Conservation (phyloP, 2,113 vertebrate species). For the Notothenia rossii region DNA sequence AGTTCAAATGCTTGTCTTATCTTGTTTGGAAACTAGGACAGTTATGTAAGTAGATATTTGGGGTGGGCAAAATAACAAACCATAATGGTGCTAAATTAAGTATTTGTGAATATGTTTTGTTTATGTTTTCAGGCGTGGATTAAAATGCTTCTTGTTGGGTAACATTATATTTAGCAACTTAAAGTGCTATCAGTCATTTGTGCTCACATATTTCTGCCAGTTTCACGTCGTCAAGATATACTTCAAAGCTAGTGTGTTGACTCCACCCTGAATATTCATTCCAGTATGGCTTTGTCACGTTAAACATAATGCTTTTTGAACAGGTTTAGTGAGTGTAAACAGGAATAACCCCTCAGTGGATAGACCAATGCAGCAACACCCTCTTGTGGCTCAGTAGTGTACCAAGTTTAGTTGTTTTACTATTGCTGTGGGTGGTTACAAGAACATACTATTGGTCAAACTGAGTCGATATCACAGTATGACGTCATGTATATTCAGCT, state of each 20-base stretch:
- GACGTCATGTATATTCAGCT: not conserved
- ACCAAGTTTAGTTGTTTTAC: not conserved
- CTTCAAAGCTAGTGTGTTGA: not conserved
- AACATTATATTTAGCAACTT: not conserved
- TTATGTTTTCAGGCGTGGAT: not conserved
- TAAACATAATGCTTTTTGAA: not conserved
- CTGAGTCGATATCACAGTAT: not conserved
- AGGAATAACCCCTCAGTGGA: constrained; percentile 1
- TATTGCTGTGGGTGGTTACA: not conserved
- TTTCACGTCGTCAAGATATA: not conserved
- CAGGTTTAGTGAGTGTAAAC: not conserved
- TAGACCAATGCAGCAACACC: constrained; percentile 49
- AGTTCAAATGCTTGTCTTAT: constrained; percentile 25
- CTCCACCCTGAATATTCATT: not conserved
- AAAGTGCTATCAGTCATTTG: not conserved
- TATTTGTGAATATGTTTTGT: not conserved
- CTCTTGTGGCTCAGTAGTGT: constrained; percentile 60
- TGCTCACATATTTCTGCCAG: not conserved
- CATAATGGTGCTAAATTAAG: not conserved
- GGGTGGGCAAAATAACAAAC: not conserved
- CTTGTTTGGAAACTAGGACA: constrained; percentile 33
- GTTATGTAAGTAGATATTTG: constrained; percentile 15
- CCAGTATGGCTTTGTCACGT: not conserved
- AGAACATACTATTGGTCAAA: not conserved
- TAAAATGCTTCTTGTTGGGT: not conserved